Conservation (phyloP, 2,797 vertebrate genomes). For the Ciconia nigra region DNA sequence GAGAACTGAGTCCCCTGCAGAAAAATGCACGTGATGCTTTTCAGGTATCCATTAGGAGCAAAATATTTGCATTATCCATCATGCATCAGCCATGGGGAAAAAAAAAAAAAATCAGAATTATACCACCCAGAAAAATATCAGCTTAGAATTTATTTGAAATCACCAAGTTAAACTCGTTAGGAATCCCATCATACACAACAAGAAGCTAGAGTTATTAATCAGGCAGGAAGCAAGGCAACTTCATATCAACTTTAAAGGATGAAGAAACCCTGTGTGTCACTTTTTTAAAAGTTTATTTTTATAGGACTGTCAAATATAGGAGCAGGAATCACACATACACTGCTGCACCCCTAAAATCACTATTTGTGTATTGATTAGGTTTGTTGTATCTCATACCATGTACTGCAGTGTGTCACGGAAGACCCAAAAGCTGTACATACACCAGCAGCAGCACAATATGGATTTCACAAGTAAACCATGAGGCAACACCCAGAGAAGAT, state of each 20-base stretch:
- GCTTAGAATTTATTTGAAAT: neutral
- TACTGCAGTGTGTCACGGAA: neutral
- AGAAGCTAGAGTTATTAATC: neutral
- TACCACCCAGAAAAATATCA: neutral
- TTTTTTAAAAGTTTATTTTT: neutral
- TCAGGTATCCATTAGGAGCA: neutral
- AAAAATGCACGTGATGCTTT: neutral
- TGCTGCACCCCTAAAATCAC: neutral
- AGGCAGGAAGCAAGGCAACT: neutral
- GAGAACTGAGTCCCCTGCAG: neutral
- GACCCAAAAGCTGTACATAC: neutral
- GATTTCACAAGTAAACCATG: neutral
- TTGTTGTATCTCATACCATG: fast-evolving
- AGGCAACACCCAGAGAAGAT: neutral
- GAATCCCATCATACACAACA: neutral
- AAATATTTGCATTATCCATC: neutral
- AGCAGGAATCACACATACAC: neutral
- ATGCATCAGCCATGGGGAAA: neutral
- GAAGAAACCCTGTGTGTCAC: neutral
- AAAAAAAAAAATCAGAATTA: neutral
- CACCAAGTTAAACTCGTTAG: neutral
- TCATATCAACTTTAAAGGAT: neutral
- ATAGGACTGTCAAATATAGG: neutral
- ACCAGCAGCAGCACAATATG: fast-evolving
- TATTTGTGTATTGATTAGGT: neutral